These are phyloP conservation scores for Corythaixoides concolor DNA, from an alignment of 2,113 vertebrate species.

Conservation along the genomic window DNA sequence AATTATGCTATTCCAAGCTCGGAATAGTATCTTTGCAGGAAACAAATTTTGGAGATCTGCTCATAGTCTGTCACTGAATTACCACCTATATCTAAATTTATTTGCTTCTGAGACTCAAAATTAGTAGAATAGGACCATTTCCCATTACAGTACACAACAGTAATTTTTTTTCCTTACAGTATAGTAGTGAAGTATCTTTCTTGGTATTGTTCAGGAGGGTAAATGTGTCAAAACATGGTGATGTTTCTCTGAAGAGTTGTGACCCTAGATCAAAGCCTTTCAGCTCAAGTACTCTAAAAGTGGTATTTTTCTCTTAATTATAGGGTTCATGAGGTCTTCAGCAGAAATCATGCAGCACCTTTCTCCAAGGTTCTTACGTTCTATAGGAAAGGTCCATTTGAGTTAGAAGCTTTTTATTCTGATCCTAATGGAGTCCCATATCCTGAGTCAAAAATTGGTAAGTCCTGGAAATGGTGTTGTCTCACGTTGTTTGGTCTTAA, in stretches of 20 bases:
- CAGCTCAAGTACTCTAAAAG: neutral
- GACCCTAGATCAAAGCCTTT: neutral
- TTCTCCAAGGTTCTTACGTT: constrained; percentile 85
- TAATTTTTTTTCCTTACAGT: neutral
- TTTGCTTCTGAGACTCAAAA: neutral
- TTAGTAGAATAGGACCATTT: neutral
- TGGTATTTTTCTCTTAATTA: neutral
- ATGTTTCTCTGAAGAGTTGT: neutral
- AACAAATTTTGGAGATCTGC: neutral
- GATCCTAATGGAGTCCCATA: constrained; percentile 77
- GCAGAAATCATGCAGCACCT: constrained; percentile 77
- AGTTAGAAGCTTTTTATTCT: constrained; percentile 83
- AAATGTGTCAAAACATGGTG: neutral
- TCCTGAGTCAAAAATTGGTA: constrained; percentile 84
- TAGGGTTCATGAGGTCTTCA: constrained; percentile 80
- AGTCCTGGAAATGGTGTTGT: neutral
- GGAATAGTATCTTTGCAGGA: neutral
- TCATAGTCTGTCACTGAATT: neutral
- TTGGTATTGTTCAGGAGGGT: neutral
- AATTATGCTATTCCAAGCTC: neutral
- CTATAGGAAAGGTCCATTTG: constrained; percentile 79
- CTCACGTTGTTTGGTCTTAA: neutral
- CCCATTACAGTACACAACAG: neutral
- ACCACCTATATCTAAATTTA: neutral
- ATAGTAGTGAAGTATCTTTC: neutral